Percentiles rank a stretch among this genome's conserved stretches.
Conservation (phyloP, 2,797 vertebrate species). For the Clarias platycephalus region DNA sequence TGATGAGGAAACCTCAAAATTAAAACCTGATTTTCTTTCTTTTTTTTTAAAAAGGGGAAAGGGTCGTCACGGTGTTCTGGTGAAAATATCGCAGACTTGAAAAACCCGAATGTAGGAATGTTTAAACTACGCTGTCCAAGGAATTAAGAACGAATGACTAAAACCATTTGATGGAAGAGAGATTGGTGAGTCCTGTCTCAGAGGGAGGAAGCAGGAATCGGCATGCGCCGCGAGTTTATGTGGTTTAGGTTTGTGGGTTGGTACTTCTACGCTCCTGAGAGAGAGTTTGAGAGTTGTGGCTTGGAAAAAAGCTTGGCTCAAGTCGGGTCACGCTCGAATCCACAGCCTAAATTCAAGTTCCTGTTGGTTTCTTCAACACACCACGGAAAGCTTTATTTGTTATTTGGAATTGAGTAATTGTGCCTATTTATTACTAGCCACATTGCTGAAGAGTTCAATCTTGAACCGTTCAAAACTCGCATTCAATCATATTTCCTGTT, state of each 20-base stretch:
- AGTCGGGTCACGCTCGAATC: slow-evolving; percentile 29
- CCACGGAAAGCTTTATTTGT: background rate
- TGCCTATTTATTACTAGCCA: background rate
- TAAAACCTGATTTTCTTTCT: slow-evolving; percentile 44
- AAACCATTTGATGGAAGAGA: slow-evolving; percentile 5
- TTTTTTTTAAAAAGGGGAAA: slow-evolving; percentile 43
- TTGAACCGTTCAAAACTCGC: slow-evolving; percentile 71
- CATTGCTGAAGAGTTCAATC: slow-evolving; percentile 59
- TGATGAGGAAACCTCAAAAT: slow-evolving; percentile 61
- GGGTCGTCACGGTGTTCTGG: slow-evolving; percentile 33
- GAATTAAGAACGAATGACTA: slow-evolving; percentile 28
- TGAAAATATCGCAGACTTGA: background rate
- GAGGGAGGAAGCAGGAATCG: slow-evolving; percentile 15
- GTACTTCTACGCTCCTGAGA: slow-evolving; percentile 29
- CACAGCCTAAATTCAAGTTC: slow-evolving; percentile 29
- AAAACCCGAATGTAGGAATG: background rate
- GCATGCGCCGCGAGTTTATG: slow-evolving; percentile 55
- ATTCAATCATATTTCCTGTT: slow-evolving; percentile 75
- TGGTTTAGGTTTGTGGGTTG: slow-evolving; percentile 62
- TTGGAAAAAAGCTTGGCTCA: slow-evolving; percentile 60
- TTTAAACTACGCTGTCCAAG: slow-evolving; percentile 9
- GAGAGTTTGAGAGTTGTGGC: slow-evolving; percentile 44
- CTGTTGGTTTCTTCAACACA: slow-evolving; percentile 15
- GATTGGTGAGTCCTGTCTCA: slow-evolving; percentile 1
- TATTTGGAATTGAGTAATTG: background rate